Base-by-base conservation (phyloP, 2,888 invertebrate species). In the Zygogramma bicolorata region DNA sequence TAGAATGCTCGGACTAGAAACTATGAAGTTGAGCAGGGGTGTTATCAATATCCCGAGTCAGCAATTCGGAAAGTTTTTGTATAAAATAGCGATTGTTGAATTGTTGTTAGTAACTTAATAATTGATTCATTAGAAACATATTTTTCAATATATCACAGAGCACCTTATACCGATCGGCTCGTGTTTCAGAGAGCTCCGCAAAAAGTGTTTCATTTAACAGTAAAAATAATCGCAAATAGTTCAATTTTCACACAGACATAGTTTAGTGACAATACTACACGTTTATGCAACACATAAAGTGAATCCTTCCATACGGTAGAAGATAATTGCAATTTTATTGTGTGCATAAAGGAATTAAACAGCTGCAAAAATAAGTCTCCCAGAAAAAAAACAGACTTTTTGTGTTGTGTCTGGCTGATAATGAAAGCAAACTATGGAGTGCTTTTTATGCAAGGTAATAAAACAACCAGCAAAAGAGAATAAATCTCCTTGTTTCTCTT, bases 401-500 rank as follows among this genome's bases (percentile, higher is more conserved):
- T 57, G 57, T 57, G 57, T 49, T 22, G 22, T 22, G 57, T 18
- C 25, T 27, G 31, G 18, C 25, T 58, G 58, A 58, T 58, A n/a
- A n/a, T n/a, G n/a, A n/a, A n/a, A 58, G 1, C 29, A 58, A 58
- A 58, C 58, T 58, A 58, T 29, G 58, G 31, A 31, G 2, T 58
- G 31, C n/a, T 58, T 58, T 58, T 58, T 58, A 58, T 27, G 58
- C 27, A 58, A 58, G 13, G 58, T 58, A 58, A 58, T 13, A 1
- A 58, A 58, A 58, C 58, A 31, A 58, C 58, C 58, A 58, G 27
- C 31, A 0, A n/a, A 1, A 27, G 58, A 58, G n/a, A 13, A 8
- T 29, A 27, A 27, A 58, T 58, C 31, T 20, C 57, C 34, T 34
- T 34, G 34, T n/a, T 68, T 49, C 31, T 53, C 68, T 29, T 68